phyloP scores from a whole-genome alignment of 2,797 vertebrate species.

The Oceanodroma leucorhoa region DNA sequence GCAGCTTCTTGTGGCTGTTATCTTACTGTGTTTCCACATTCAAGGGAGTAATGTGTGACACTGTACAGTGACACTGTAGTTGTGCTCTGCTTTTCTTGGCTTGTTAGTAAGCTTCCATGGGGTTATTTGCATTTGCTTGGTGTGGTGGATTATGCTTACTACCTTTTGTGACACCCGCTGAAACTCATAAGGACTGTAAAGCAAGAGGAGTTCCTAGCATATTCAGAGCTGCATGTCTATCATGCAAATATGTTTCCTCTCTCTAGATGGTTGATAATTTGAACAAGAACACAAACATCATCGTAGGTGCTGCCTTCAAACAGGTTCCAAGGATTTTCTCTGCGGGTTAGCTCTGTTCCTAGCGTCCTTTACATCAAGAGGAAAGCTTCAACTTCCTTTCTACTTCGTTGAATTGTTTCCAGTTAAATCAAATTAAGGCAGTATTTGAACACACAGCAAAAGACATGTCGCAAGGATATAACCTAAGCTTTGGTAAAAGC shows the following conservation, averaged over 20 bases:
- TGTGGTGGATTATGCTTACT: not conserved
- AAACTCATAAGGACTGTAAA: not conserved
- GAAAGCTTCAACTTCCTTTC: not conserved
- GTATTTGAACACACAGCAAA: not conserved
- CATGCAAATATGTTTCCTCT: not conserved
- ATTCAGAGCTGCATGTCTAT: not conserved
- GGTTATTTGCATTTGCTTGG: not conserved
- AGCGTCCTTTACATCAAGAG: not conserved
- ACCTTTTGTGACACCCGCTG: not conserved
- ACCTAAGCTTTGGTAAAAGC: not conserved
- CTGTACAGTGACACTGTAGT: not conserved
- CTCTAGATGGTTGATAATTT: not conserved
- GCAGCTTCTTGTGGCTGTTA: not conserved
- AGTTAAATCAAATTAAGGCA: not conserved
- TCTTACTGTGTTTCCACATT: not conserved
- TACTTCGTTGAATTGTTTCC: not conserved
- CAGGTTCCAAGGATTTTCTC: not conserved
- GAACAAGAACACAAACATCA: fast-evolving
- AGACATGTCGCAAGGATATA: not conserved
- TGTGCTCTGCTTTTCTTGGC: not conserved
- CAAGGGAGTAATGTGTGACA: not conserved
- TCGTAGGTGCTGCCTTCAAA: not conserved
- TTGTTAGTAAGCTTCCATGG: not conserved
- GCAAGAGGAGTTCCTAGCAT: not conserved
- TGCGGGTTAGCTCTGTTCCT: not conserved